Conservation (phyloP, 2,888 invertebrate species). For the Drosophila greeni region DNA sequence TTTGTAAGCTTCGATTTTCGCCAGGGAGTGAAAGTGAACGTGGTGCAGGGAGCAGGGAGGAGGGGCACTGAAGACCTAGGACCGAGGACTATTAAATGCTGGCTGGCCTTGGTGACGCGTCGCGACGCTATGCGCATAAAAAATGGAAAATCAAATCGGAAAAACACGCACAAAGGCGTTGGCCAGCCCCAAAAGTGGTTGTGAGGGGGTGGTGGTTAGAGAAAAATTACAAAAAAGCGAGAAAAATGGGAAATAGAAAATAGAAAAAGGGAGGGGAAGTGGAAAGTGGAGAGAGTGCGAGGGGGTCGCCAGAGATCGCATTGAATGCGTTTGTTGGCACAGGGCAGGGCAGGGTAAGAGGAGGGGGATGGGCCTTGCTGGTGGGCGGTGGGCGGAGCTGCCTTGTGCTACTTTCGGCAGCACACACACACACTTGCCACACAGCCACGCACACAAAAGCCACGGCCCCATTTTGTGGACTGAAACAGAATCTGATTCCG, state of each 20-base stretch:
- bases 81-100: conserved; percentile 54
- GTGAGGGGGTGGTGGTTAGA: background rate
- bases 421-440: conserved; percentile 4
- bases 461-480: conserved; percentile 57
- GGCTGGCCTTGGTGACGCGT: conserved; percentile 58
- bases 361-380: conserved; percentile 13
- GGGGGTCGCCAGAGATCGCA: conserved; percentile 25
- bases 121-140: conserved; percentile 52
- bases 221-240: conserved; percentile 11
- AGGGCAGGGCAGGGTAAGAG: conserved; percentile 13
- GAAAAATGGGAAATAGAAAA: conserved; percentile 11
- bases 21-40: conserved; percentile 28
- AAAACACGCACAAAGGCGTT: conserved; percentile 61
- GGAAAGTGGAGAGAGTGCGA: background rate
- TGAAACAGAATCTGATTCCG: conserved; percentile 38
- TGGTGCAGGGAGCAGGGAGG: background rate
- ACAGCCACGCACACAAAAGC: conserved; percentile 24
- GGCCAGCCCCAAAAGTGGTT: conserved; percentile 27
- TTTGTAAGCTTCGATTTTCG: conserved; percentile 17
- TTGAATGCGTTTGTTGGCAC: conserved; percentile 32
- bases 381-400: conserved; percentile 47
- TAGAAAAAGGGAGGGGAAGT: background rate
- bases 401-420: conserved; percentile 63
- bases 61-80: background rate
- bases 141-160: conserved; percentile 63